Percentiles rank a stretch among this genome's conserved stretches.
phyloP scores from a whole-genome alignment of 2,113 vertebrate species.

The Oxygymnocypris stewartii region DNA sequence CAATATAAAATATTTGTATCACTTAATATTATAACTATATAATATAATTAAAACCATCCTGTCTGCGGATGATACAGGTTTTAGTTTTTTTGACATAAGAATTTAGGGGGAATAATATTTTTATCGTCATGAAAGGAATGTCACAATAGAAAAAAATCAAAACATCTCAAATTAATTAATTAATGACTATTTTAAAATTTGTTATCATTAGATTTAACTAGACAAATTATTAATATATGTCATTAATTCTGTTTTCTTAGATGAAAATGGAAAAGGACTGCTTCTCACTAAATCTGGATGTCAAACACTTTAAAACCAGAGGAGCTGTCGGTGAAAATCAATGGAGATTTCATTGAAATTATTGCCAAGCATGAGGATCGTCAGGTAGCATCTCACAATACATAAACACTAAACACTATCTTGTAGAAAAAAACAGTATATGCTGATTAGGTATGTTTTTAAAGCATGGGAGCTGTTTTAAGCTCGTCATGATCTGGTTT shows the following conservation, averaged over 20 bases:
- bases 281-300: constrained; percentile 88
- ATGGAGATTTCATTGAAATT: constrained; percentile 87
- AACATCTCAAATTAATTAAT: neutral
- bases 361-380: constrained; percentile 91
- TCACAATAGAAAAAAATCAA: neutral
- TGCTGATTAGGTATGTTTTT: too few species aligned
- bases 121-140: too few species aligned
- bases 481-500: too few species aligned
- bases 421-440: too few species aligned
- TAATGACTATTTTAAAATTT: neutral
- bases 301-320: constrained; percentile 95
- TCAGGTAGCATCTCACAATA: constrained; percentile 75
- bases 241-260: constrained; percentile 69
- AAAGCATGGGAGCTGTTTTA: too few species aligned
- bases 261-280: constrained; percentile 91
- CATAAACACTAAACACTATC: neutral
- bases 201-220: neutral
- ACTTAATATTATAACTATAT: too few species aligned
- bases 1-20: too few species aligned
- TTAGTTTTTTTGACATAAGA: too few species aligned
- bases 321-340: constrained; percentile 87
- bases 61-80: too few species aligned
- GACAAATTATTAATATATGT: neutral
- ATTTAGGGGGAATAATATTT: too few species aligned
- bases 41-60: too few species aligned